Base-by-base conservation (phyloP, 2,797 vertebrate species). In the Sciurus vulgaris region DNA sequence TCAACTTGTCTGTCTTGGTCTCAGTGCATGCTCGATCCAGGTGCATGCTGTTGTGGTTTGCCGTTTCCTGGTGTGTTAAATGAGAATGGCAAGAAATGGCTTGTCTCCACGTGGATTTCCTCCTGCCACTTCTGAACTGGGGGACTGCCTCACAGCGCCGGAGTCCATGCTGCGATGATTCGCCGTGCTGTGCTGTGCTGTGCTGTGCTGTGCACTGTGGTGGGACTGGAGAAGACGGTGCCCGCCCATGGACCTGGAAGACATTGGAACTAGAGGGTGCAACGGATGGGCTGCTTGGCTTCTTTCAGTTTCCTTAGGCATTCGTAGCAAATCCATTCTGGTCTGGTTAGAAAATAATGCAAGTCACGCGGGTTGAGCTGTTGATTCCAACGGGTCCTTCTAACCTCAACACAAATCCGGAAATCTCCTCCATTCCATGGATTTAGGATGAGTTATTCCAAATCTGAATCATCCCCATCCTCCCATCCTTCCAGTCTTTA, bases 1-100 rank as follows among this genome's bases (percentile, higher is more conserved):
- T 98, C 97, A 97, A 98, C 95, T 96, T 98, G 98, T 98, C 98
- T 99, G 98, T 98, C 98, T 98, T 97, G 98, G 97, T 97, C 94
- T 97, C 98, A 94, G 97, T 99, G 98, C 98, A 98, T 98, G 98
- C 92, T 97, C 88, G 94, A 97, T 93, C 90, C 88, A 95, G 96
- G 86, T 98, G 98, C 98, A 98, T 98, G 98, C 96, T 54, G 33
- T 63, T 85, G 79, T 88, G 96, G 93, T 98, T 97, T 97, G 96
- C 95, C 78, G 85, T 97, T 97, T 97, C 95, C 93, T 84, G 83
- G 30, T 94, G 86, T 88, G 83, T 96, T 81, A 24, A 15, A 22
- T 69, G 76, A 91, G 86, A 81, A 81, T n/a, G 91, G 30, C 86
- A 54, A 76, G 94, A 59, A 59, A 78, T 44, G 38, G 33, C 86